Evolutionary conservation across 2,113 vertebrate species (phyloP).

Genomic region (Perca schrenkii): DNA sequence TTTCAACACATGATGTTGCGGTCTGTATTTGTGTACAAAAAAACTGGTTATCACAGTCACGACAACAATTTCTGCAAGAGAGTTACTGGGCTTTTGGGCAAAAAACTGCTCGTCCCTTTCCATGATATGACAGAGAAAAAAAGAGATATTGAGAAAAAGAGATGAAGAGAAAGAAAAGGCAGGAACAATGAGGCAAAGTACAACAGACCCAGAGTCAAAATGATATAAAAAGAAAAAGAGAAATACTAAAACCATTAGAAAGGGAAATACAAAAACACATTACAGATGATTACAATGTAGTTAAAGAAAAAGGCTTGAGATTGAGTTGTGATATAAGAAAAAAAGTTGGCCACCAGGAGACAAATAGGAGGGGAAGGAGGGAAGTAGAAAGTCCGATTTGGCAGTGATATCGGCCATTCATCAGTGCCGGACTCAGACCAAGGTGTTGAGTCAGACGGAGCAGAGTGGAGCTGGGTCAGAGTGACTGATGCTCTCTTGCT

Average conservation of each 20-base stretch:
- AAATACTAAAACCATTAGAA: background rate
- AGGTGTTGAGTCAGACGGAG: slow-evolving; percentile 63
- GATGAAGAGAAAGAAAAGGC: background rate
- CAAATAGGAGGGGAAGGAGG: background rate
- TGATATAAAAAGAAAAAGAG: background rate
- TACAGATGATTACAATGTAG: background rate
- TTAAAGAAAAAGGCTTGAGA: background rate
- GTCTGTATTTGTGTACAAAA: background rate
- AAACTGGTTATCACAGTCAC: background rate
- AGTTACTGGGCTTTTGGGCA: background rate
- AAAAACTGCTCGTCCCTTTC: background rate
- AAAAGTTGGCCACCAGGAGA: slow-evolving; percentile 4
- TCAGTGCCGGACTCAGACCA: slow-evolving; percentile 38
- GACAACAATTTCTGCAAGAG: background rate
- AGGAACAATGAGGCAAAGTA: background rate
- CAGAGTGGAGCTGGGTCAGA: slow-evolving; percentile 43
- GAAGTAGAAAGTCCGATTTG: slow-evolving; percentile 23
- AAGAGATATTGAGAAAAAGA: background rate
- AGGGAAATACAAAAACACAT: background rate
- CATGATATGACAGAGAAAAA: background rate
- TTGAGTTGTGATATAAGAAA: background rate
- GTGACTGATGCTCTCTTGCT: slow-evolving; percentile 67
- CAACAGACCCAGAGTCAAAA: background rate
- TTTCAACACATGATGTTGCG: background rate
- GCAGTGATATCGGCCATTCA: slow-evolving; percentile 38